A percentile compares a stretch with the other conserved stretches of the same genome.
Conservation (phyloP, 2,113 vertebrate genomes). For the Oncorhynchus keta region DNA sequence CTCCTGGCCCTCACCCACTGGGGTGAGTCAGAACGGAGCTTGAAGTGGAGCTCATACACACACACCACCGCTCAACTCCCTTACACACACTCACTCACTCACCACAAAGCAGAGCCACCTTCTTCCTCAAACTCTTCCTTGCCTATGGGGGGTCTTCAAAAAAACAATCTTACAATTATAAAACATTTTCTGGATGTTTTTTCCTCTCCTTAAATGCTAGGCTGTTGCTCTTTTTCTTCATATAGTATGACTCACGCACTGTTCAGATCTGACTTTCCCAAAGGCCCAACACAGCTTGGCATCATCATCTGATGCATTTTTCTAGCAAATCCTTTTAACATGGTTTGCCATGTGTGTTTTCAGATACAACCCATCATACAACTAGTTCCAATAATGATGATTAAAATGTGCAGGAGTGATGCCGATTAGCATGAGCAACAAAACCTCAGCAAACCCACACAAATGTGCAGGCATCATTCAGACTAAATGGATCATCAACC, state of each 20-base stretch:
- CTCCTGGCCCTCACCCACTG: conserved; percentile 38
- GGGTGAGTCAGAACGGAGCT: conserved; percentile 49
- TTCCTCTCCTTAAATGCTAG: background rate
- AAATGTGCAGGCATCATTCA: conserved; percentile 3
- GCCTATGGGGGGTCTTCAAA: background rate
- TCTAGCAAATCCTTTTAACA: conserved; percentile 30
- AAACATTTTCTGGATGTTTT: background rate
- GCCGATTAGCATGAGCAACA: conserved; percentile 20
- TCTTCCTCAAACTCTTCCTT: conserved; percentile 18
- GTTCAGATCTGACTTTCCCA: conserved; percentile 8
- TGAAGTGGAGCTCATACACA: conserved; percentile 12
- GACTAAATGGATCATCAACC: conserved; percentile 27
- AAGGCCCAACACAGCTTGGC: conserved; percentile 4
- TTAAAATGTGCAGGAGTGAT: conserved; percentile 15
- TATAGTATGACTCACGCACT: conserved; percentile 12
- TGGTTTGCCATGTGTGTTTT: conserved; percentile 21
- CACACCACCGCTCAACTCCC: conserved; percentile 13
- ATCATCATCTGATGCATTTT: conserved; percentile 17
- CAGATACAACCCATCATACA: conserved; percentile 13
- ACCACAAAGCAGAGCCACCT: conserved; percentile 29
- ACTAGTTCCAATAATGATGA: conserved; percentile 31
- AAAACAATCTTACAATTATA: background rate
- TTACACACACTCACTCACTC: conserved; percentile 1
- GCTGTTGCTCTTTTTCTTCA: background rate
- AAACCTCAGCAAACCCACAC: conserved; percentile 21